These are phyloP conservation scores for Rhineura floridana DNA, from an alignment of 2,113 vertebrate species.

Conservation along the genomic window DNA sequence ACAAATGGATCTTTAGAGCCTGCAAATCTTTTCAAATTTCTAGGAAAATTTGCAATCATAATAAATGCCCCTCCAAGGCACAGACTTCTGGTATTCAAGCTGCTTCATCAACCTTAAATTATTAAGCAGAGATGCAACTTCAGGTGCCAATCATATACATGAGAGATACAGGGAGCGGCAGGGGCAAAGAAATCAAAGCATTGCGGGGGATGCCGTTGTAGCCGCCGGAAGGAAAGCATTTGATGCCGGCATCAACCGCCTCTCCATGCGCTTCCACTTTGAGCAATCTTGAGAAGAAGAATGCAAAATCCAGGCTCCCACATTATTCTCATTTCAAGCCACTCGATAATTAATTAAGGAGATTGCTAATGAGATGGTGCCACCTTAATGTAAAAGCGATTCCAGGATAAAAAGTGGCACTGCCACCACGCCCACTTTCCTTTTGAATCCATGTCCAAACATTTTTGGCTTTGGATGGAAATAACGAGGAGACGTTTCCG, in stretches of 20 bases:
- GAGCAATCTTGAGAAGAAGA: too few relatives aligned
- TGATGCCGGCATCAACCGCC: accelerated
- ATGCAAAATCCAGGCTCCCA: not conserved
- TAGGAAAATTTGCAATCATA: not conserved
- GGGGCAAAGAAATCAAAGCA: not conserved
- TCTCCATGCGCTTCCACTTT: not conserved
- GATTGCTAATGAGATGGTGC: conserved; percentile 18
- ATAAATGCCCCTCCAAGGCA: not conserved
- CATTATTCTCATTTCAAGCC: accelerated
- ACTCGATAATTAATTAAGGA: conserved; percentile 41
- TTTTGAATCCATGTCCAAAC: conserved; percentile 1
- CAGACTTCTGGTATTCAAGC: not conserved
- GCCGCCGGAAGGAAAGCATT: accelerated
- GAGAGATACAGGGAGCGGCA: accelerated
- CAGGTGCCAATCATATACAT: not conserved
- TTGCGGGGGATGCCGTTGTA: accelerated
- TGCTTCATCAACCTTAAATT: not conserved
- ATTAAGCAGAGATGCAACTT: accelerated
- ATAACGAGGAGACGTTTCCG: too few relatives aligned
- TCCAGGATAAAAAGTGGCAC: conserved; percentile 10
- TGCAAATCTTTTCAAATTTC: not conserved
- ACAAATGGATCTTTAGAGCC: not conserved
- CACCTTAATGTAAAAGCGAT: conserved; percentile 32
- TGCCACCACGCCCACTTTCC: not conserved
- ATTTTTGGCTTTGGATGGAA: too few relatives aligned